Evolutionary conservation across 2,797 vertebrate genomes (phyloP).

Genomic region (Sparus aurata): DNA sequence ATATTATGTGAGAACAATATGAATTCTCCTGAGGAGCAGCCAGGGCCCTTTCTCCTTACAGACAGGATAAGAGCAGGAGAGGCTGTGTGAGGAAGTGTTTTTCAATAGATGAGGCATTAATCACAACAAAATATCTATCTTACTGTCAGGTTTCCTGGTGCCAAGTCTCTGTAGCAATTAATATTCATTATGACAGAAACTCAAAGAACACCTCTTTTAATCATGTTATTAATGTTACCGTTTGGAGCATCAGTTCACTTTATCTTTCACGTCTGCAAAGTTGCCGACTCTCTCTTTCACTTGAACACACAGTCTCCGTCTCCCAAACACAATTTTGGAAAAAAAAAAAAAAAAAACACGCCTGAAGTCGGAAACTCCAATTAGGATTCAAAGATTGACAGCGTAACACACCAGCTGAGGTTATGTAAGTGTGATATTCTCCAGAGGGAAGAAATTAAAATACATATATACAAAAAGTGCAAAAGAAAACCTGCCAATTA

Average conservation of each 20-base stretch:
- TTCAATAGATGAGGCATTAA: constrained; percentile 73
- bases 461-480: not conserved
- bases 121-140: constrained; percentile 71
- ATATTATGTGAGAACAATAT: constrained; percentile 74
- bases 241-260: constrained; percentile 62
- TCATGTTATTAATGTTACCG: constrained; percentile 73
- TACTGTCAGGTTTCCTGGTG: constrained; percentile 66
- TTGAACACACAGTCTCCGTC: constrained; percentile 6
- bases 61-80: constrained; percentile 37
- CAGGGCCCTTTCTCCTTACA: constrained; percentile 40
- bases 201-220: constrained; percentile 66
- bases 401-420: constrained; percentile 7
- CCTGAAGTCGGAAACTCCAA: constrained; percentile 6
- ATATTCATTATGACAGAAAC: constrained; percentile 76
- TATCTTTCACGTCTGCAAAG: constrained; percentile 44
- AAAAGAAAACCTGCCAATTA: constrained; percentile 10
- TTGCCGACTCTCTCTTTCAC: constrained; percentile 16
- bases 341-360: not conserved
- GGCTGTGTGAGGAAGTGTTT: constrained; percentile 59
- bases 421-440: not conserved
- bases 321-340: constrained; percentile 16
- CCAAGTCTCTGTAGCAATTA: constrained; percentile 68
- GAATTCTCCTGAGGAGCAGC: constrained; percentile 53
- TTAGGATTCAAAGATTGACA: constrained; percentile 10
- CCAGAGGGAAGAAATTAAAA: constrained; percentile 7